Evolutionary conservation across 1,140 invertebrate species (phyloP).

Genomic region (Geopemphigus sp.): DNA sequence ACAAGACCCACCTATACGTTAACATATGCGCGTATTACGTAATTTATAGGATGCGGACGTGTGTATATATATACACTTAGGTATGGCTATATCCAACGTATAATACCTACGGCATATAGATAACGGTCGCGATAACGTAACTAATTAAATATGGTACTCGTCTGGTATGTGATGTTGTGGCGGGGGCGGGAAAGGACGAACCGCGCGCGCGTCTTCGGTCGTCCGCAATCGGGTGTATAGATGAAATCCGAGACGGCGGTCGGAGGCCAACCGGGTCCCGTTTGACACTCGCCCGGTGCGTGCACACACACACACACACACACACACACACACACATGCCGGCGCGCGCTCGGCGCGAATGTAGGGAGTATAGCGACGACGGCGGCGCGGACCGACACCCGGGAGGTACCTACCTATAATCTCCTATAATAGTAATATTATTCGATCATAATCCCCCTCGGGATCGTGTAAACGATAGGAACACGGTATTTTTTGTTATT

Average conservation of each 20-base stretch:
- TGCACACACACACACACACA: too few relatives aligned
- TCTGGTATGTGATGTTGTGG: slow-evolving; percentile 13
- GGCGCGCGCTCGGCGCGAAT: neutral
- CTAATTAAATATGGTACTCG: slow-evolving; percentile 30
- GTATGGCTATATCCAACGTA: neutral
- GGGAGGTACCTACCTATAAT: slow-evolving; percentile 19
- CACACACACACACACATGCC: too few relatives aligned
- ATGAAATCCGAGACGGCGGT: slow-evolving; percentile 46
- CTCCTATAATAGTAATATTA: slow-evolving; percentile 43
- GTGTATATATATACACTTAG: neutral
- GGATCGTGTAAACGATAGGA: slow-evolving; percentile 48
- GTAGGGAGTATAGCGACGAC: neutral
- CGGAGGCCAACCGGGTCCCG: slow-evolving; percentile 44
- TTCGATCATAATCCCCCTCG: slow-evolving; percentile 43
- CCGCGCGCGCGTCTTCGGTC: neutral
- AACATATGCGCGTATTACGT: too few relatives aligned
- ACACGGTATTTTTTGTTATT: slow-evolving; percentile 9
- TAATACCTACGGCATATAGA: neutral
- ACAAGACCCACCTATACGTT: too few relatives aligned
- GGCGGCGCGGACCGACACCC: slow-evolving; percentile 5
- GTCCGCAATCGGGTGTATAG: slow-evolving; percentile 40
- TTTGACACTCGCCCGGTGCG: slow-evolving; percentile 6
- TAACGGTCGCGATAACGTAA: slow-evolving; percentile 7
- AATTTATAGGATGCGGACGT: too few relatives aligned
- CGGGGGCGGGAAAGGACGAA: neutral